Evolutionary conservation across 2,113 vertebrate genomes (phyloP).

Genomic region (Hypocryptadius cinnamomeus): DNA sequence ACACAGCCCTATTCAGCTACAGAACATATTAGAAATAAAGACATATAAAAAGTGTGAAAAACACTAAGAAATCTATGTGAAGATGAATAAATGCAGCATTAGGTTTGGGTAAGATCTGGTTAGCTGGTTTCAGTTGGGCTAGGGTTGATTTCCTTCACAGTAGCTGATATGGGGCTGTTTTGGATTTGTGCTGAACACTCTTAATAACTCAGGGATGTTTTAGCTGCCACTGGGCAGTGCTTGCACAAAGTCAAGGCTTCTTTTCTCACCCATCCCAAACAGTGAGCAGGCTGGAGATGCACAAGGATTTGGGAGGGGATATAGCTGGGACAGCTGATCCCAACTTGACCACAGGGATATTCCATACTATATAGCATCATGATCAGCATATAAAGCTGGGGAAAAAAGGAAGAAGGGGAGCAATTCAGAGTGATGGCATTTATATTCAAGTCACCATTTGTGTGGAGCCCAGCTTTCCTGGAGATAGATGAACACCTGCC

Average conservation of each 20-base stretch:
- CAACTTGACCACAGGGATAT: not conserved
- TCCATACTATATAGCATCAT: not conserved
- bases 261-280: not conserved
- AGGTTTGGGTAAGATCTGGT: not conserved
- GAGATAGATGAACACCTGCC: not conserved
- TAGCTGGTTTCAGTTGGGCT: not conserved
- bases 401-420: not conserved
- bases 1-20: not conserved
- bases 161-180: not conserved
- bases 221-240: not conserved
- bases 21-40: not conserved
- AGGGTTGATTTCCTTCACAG: not conserved
- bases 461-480: not conserved
- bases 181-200: not conserved
- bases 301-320: not conserved
- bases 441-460: not conserved
- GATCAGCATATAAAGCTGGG: not conserved
- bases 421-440: rapidly evolving
- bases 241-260: not conserved
- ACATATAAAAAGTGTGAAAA: not conserved
- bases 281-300: not conserved
- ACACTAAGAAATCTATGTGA: not conserved
- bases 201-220: not conserved
- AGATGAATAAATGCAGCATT: not conserved
- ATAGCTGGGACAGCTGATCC: not conserved